phyloP scores from a whole-genome alignment of 2,113 vertebrate genomes.

The Halichoerus grypus region DNA sequence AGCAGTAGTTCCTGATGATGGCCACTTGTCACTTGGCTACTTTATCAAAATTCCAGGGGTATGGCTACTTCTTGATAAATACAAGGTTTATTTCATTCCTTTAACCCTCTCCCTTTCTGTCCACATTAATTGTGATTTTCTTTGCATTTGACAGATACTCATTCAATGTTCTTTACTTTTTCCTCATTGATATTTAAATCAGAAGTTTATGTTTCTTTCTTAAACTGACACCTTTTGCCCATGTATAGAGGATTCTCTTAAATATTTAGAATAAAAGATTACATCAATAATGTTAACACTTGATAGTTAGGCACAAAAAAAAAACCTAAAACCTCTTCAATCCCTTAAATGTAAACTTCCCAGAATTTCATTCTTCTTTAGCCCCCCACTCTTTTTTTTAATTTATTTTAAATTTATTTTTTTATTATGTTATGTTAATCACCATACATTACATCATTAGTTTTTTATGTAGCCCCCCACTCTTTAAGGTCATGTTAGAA shows the following conservation, averaged over 20 bases:
- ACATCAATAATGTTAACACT: background rate
- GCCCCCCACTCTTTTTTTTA: background rate
- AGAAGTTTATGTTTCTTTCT: constrained; percentile 67
- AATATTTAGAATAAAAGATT: constrained; percentile 30
- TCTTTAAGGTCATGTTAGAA: background rate
- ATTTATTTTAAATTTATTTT: too few relatives aligned
- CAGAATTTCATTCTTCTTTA: constrained; percentile 1
- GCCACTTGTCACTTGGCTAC: background rate
- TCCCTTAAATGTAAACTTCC: background rate
- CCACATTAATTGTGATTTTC: background rate
- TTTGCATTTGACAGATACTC: background rate
- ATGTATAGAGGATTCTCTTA: background rate
- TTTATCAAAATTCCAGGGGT: background rate
- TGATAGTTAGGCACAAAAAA: background rate
- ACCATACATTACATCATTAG: too few relatives aligned
- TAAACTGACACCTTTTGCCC: constrained; percentile 46
- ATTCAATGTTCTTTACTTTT: background rate
- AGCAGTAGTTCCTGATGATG: background rate
- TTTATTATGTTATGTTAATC: too few relatives aligned
- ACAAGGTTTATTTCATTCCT: background rate
- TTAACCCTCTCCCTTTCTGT: background rate
- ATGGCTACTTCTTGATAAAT: background rate
- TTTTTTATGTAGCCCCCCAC: background rate
- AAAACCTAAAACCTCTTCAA: background rate
- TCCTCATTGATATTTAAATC: constrained; percentile 10